Percentiles rank a stretch among this genome's conserved stretches.
These are phyloP conservation scores for Malurus elegans DNA, from an alignment of 2,113 vertebrate species.

Conservation along the genomic window DNA sequence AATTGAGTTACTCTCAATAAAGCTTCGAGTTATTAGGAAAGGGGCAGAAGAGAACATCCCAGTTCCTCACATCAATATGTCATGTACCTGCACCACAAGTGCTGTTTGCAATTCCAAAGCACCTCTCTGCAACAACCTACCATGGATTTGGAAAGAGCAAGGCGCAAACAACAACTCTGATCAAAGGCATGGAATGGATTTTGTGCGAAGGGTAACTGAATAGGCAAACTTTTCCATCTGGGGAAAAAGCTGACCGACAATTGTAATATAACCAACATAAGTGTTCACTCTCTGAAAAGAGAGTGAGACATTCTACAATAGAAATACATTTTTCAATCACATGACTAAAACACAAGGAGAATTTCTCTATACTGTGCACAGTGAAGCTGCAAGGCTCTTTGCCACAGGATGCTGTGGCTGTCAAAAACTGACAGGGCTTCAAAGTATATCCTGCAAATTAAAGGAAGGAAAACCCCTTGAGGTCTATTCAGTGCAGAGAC, in stretches of 20 bases:
- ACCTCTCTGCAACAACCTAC: neutral
- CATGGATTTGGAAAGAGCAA: neutral
- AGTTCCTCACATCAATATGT: neutral
- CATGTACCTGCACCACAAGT: neutral
- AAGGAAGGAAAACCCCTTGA: neutral
- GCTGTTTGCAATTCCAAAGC: neutral
- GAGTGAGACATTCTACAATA: neutral
- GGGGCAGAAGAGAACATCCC: neutral
- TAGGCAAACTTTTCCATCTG: neutral
- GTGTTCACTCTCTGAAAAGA: neutral
- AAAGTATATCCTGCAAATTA: neutral
- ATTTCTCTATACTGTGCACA: neutral
- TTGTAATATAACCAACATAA: neutral
- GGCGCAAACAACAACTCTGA: neutral
- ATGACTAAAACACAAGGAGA: neutral
- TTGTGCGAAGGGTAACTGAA: neutral
- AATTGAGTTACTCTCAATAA: neutral
- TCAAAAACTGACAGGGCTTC: neutral
- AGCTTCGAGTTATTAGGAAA: neutral
- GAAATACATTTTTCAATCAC: neutral
- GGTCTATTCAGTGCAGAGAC: neutral
- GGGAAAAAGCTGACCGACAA: neutral
- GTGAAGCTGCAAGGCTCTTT: neutral
- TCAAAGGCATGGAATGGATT: neutral
- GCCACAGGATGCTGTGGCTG: neutral